phyloP scores from a whole-genome alignment of 2,113 vertebrate genomes.

The Pipa parva region DNA sequence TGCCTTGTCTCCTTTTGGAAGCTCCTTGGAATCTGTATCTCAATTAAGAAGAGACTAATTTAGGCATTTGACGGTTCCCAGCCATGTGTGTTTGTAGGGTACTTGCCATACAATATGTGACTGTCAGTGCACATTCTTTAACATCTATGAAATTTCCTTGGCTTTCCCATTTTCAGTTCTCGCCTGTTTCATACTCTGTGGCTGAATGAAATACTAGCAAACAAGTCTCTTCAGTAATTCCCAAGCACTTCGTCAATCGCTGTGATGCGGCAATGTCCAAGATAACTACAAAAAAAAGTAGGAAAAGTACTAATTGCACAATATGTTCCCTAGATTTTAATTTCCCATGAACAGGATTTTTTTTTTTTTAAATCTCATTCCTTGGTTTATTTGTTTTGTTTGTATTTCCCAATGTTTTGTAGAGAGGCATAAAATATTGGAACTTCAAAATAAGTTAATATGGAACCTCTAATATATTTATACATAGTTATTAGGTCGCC shows the following conservation, averaged over 20 bases:
- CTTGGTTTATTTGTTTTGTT: no score
- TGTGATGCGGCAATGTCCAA: no score
- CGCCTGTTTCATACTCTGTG: constrained; percentile 5
- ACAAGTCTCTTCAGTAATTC: background rate
- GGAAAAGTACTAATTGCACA: no score
- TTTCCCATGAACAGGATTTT: no score
- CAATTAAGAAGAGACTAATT: constrained; percentile 28
- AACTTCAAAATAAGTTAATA: no score
- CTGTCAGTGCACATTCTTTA: constrained; percentile 21
- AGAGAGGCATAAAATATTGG: no score
- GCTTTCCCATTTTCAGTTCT: constrained; percentile 10
- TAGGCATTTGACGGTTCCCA: constrained; percentile 1
- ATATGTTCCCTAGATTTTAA: no score
- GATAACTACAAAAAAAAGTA: no score
- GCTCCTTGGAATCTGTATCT: constrained; percentile 48
- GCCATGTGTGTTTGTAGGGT: constrained; percentile 19
- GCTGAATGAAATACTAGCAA: constrained; percentile 8
- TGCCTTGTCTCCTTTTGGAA: constrained; percentile 44
- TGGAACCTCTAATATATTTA: no score
- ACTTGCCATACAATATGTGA: constrained; percentile 26
- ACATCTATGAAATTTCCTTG: constrained; percentile 1
- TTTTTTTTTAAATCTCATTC: no score
- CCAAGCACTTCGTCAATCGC: background rate
- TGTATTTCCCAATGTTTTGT: no score
- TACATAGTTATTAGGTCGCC: no score